Percentiles rank a stretch among this genome's conserved stretches.
These are phyloP conservation scores for Porites divaricata DNA, from an alignment of 92 coral and sea anemone species.

Conservation along the genomic window DNA sequence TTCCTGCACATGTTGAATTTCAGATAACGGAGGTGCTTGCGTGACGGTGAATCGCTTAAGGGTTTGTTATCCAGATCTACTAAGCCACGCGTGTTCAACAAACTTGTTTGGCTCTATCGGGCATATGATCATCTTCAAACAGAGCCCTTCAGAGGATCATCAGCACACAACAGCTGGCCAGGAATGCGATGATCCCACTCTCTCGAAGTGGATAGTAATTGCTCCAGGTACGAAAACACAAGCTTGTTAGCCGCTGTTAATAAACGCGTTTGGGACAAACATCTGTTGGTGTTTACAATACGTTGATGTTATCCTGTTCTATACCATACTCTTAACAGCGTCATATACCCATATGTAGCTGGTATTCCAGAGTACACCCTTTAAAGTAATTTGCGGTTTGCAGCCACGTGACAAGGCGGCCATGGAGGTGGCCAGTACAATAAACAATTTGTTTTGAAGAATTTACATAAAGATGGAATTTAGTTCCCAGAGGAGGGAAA, in stretches of 20 bases:
- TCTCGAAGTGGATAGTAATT: constrained; percentile 6
- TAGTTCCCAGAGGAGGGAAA: too few relatives aligned
- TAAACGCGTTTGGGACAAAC: too few relatives aligned
- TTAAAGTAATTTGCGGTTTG: too few relatives aligned
- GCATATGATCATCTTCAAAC: constrained; percentile 22
- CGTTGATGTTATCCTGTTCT: too few relatives aligned
- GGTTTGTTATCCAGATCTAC: constrained; percentile 21
- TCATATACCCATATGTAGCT: too few relatives aligned
- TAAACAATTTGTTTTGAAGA: too few relatives aligned
- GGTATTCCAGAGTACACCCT: too few relatives aligned
- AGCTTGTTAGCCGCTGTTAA: neutral
- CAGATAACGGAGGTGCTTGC: neutral
- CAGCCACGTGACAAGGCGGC: too few relatives aligned
- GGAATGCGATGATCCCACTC: neutral
- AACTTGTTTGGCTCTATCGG: constrained; percentile 14
- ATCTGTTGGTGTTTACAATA: too few relatives aligned
- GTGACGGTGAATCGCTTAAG: neutral
- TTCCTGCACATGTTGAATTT: neutral
- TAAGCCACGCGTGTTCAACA: neutral
- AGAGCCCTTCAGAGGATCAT: neutral
- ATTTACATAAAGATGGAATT: too few relatives aligned
- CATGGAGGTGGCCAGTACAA: too few relatives aligned
- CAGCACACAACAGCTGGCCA: neutral
- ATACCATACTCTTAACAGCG: too few relatives aligned
- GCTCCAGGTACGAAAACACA: constrained; percentile 23